Conservation (phyloP, 1,140 invertebrate species). For the Ganaspis sp. region DNA sequence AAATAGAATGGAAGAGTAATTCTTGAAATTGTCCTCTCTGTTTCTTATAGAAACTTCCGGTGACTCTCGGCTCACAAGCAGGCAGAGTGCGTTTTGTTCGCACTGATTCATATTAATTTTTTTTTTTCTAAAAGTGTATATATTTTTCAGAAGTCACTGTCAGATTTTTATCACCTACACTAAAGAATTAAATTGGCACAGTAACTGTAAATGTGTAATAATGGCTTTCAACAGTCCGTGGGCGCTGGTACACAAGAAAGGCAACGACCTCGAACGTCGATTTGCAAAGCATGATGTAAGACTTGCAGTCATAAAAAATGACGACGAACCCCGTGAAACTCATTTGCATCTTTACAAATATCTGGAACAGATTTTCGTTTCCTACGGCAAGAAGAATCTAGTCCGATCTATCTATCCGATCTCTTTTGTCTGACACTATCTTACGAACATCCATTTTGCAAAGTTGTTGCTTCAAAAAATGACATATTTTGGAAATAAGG, state of each 20-base stretch:
- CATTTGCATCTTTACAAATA: not conserved
- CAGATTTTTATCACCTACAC: conserved; percentile 12
- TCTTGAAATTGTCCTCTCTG: not conserved
- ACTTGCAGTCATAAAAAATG: conserved; percentile 20
- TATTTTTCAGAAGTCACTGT: not conserved
- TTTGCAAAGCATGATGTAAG: conserved; percentile 63
- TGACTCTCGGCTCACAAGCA: conserved; percentile 4
- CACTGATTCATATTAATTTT: not conserved
- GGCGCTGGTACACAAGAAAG: conserved; percentile 65
- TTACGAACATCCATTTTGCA: no score
- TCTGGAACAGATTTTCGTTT: not conserved
- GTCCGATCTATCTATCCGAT: no score
- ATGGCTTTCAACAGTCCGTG: conserved; percentile 49
- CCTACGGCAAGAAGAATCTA: not conserved
- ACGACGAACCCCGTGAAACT: conserved; percentile 7
- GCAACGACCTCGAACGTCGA: conserved; percentile 70
- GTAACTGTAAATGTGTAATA: conserved; percentile 51
- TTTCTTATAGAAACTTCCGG: not conserved
- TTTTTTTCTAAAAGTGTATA: conserved; percentile 21
- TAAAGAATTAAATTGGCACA: conserved; percentile 45
- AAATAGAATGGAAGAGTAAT: not conserved
- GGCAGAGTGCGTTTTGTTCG: conserved; percentile 3
- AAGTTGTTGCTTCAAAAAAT: no score
- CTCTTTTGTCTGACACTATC: no score
- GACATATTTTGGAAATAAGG: no score